A percentile compares a stretch with the other conserved stretches of the same genome.
These are phyloP conservation scores for Pipistrellus pygmaeus DNA, from an alignment of 2,797 vertebrate genomes.

Conservation along the genomic window DNA sequence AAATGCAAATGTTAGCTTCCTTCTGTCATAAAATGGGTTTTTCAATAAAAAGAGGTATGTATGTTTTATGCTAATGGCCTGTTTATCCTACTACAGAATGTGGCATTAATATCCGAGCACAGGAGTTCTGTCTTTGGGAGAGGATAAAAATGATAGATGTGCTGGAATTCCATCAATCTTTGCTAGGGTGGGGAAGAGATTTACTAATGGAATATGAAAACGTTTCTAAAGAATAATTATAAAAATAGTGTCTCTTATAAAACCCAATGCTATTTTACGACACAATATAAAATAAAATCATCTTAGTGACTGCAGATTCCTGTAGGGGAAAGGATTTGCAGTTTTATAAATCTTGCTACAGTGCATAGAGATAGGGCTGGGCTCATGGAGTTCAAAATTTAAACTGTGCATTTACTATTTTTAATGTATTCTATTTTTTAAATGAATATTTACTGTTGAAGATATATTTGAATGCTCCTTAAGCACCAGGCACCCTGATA, in stretches of 20 bases:
- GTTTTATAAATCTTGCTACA: slow-evolving; percentile 22
- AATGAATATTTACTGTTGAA: background rate
- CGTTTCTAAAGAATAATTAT: slow-evolving; percentile 13
- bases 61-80: slow-evolving; percentile 67
- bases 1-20: slow-evolving; percentile 73
- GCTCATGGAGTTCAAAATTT: background rate
- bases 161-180: background rate
- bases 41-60: slow-evolving; percentile 67
- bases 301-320: background rate
- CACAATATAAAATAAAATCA: slow-evolving; percentile 62
- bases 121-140: background rate
- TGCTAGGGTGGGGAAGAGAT: background rate
- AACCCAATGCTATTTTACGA: slow-evolving; percentile 57
- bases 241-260: slow-evolving; percentile 53
- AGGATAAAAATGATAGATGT: slow-evolving; percentile 45
- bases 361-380: background rate
- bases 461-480: background rate
- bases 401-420: background rate
- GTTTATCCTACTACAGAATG: slow-evolving; percentile 62
- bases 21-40: slow-evolving; percentile 71
- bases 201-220: slow-evolving; percentile 21
- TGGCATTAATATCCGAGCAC: slow-evolving; percentile 59
- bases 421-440: background rate
- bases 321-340: background rate
- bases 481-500: background rate